Evolutionary conservation across 2,113 vertebrate genomes (phyloP), one percentile per base, ranked within the genome.

Genomic region (Psilopsiagon aymara): DNA sequence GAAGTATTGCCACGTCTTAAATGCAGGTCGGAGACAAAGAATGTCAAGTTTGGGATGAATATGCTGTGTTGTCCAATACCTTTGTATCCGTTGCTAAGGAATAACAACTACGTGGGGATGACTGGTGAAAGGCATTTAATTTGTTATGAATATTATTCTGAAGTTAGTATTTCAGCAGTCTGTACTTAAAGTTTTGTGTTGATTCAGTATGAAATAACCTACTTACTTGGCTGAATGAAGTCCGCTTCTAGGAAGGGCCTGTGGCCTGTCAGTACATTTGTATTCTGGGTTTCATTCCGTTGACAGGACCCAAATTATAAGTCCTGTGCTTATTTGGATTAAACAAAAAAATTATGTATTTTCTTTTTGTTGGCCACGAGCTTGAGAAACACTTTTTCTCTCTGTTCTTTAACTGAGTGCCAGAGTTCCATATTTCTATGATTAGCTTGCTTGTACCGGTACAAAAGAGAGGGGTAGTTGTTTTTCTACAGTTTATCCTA

Each of bases 1-100:
- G 46, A 6, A 59, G 41, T 23, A 16, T 91, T 91, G 96, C 93
- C 91, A 92, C 95, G 93, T 95, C 82, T 82, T 35, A 28, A n/a
- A 28, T 17, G 75, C 23, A 52, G 43, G 55, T 66, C n/a, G 24
- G 64, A 77, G 80, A 70, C 95, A 39, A 92, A 90, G 88, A 60
- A 7, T 69, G 77, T 18, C 73, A 49, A 84, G 77, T 91, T 96
- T 57, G 1, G 44, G 64, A 9, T 52, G 44, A 44, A 27, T 12
- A n/a, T 24, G 68, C 68, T 19, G 37, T n/a, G 2, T 28, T 57
- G 64, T 37, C 31, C 4, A 1, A 2, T 31, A 13, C 15, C 6
- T 81, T 5, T 17, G 29, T 69, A 17, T 27, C 41, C 25, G 0
- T 25, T 7, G 51, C 7, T 14, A 3, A 53, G 78, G 60, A 57